These are phyloP conservation scores for Catocala nupta DNA, from an alignment of 2,888 invertebrate species.

Conservation along the genomic window DNA sequence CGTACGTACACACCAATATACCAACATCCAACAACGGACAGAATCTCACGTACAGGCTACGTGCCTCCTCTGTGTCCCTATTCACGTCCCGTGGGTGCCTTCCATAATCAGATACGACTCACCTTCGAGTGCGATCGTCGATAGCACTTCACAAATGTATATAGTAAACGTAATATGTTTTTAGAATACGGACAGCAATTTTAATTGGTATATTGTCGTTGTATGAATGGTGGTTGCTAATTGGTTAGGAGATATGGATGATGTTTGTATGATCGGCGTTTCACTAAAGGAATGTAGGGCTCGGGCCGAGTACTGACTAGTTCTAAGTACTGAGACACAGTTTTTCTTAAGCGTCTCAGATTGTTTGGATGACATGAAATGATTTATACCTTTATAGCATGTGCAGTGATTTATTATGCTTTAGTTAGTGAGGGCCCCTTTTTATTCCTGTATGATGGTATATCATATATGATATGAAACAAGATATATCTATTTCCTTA, in stretches of 20 bases:
- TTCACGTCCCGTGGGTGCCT: slow-evolving; percentile 18
- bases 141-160: slow-evolving; percentile 45
- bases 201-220: slow-evolving; percentile 46
- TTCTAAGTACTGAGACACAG: too few species aligned
- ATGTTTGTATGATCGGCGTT: not conserved
- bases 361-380: too few species aligned
- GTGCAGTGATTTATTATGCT: slow-evolving; percentile 12
- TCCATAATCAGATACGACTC: slow-evolving; percentile 44
- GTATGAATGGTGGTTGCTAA: slow-evolving; percentile 20
- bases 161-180: slow-evolving; percentile 38
- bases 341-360: not conserved
- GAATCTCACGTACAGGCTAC: slow-evolving; percentile 34
- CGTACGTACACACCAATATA: slow-evolving; percentile 24
- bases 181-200: slow-evolving; percentile 40
- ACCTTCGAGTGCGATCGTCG: slow-evolving; percentile 39
- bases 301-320: too few species aligned
- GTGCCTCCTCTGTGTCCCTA: slow-evolving; percentile 31
- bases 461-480: too few species aligned
- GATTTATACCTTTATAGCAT: not conserved
- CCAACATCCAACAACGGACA: slow-evolving; percentile 3
- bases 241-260: slow-evolving; percentile 3
- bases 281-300: not conserved
- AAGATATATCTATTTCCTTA: too few species aligned
- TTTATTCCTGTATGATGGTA: too few species aligned
- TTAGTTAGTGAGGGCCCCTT: too few species aligned